These are phyloP conservation scores for Tetragnatha versicolor DNA, from an alignment of 1,140 invertebrate genomes.

Conservation along the genomic window DNA sequence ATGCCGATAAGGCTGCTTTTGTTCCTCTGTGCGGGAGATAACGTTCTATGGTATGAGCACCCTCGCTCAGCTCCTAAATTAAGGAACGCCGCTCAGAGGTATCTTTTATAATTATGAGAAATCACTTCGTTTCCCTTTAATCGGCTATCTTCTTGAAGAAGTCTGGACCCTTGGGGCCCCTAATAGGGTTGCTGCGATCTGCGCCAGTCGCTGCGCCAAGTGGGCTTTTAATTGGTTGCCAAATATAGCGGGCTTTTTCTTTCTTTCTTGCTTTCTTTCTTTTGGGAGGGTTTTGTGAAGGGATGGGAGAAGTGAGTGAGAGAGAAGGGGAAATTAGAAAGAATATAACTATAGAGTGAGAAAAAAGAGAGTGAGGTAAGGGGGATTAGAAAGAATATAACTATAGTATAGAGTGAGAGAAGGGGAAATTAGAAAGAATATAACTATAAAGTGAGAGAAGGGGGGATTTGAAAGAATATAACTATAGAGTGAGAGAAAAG, in stretches of 20 bases:
- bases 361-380: no score
- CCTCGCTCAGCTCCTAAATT: conserved; percentile 41
- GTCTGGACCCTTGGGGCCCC: conserved; percentile 50
- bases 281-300: no score
- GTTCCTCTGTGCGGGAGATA: conserved; percentile 50
- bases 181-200: conserved; percentile 49
- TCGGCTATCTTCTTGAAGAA: conserved; percentile 53
- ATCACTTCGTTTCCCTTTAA: conserved; percentile 55
- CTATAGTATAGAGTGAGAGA: no score
- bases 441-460: no score
- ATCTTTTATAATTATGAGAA: conserved; percentile 56
- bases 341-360: no score
- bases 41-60: conserved; percentile 7
- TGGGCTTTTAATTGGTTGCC: background rate
- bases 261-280: background rate
- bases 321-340: no score
- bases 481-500: no score
- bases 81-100: conserved; percentile 53
- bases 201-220: conserved; percentile 18
- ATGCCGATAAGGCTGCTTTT: conserved; percentile 53
- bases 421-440: no score
- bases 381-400: no score
- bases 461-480: no score
- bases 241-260: conserved; percentile 13
- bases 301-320: no score